These are phyloP conservation scores for Papilio xuthus DNA, from an alignment of 1,140 invertebrate genomes.

Conservation along the genomic window DNA sequence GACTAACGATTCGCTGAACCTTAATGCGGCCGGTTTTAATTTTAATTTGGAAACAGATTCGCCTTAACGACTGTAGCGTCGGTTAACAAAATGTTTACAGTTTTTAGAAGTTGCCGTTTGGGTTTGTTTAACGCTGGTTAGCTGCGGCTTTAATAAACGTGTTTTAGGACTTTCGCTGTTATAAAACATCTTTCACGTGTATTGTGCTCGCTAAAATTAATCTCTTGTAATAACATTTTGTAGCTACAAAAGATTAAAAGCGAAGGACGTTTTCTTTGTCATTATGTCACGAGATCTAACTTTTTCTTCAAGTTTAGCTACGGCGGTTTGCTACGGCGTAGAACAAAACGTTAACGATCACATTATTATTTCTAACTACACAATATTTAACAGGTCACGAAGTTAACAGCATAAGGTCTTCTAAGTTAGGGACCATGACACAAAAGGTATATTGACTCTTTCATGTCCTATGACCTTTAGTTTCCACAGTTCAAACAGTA, in stretches of 20 bases:
- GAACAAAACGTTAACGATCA: background rate
- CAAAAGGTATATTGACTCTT: background rate
- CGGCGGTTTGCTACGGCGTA: background rate
- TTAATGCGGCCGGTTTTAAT: conserved; percentile 66
- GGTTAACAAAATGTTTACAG: conserved; percentile 39
- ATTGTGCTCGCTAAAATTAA: conserved; percentile 11
- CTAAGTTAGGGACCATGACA: background rate
- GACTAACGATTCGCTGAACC: conserved; percentile 65
- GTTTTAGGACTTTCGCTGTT: background rate
- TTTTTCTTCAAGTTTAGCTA: background rate
- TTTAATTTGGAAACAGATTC: conserved; percentile 71
- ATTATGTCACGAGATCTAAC: background rate
- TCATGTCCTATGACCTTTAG: no score
- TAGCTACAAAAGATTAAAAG: background rate
- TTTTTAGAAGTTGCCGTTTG: conserved; percentile 21
- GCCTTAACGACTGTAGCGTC: conserved; percentile 46
- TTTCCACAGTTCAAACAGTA: no score
- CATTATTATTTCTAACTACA: background rate
- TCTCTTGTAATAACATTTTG: background rate
- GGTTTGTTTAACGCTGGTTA: conserved; percentile 2
- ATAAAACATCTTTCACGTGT: conserved; percentile 24
- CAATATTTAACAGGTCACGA: background rate
- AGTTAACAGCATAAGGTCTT: background rate
- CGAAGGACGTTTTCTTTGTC: background rate
- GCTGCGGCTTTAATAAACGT: conserved; percentile 7